phyloP scores from a whole-genome alignment of 2,888 invertebrate species.

The Acleris cristana region DNA sequence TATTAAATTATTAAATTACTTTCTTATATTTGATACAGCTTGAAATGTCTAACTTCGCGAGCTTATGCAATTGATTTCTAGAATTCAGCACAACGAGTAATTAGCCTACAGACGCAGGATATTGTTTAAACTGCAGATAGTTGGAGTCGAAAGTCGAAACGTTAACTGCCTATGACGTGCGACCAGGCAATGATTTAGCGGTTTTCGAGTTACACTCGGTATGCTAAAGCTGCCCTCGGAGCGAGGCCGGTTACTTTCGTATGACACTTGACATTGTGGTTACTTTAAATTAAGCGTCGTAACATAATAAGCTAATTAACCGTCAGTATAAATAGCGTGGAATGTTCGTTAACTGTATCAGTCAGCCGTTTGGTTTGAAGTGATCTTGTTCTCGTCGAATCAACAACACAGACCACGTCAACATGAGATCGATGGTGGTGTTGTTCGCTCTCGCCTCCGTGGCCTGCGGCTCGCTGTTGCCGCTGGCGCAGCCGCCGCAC shows the following conservation, averaged over 20 bases:
- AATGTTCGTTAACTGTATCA: conserved; percentile 55
- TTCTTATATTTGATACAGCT: no score
- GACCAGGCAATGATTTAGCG: conserved; percentile 29
- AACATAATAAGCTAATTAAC: conserved; percentile 51
- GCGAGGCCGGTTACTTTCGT: conserved; percentile 70
- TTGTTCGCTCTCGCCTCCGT: conserved; percentile 85
- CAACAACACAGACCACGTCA: conserved; percentile 71
- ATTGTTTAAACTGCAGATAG: neutral
- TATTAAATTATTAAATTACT: no score
- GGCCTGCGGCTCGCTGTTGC: conserved; percentile 81
- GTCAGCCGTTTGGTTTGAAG: conserved; percentile 69
- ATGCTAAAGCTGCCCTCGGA: conserved; percentile 36
- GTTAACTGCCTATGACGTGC: conserved; percentile 23
- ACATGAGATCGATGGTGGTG: conserved; percentile 83
- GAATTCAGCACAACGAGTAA: no score
- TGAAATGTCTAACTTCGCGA: no score
- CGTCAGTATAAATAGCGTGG: conserved; percentile 47
- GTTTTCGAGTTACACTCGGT: conserved; percentile 31
- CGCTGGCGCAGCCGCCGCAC: conserved; percentile 65
- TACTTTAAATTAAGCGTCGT: conserved; percentile 53
- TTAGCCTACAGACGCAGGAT: no score
- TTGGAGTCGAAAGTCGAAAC: neutral
- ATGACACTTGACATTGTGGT: conserved; percentile 73
- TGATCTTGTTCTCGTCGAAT: conserved; percentile 63
- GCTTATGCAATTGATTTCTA: no score